Conservation (phyloP, 1,140 invertebrate species). For the Pristionchus pacificus region DNA sequence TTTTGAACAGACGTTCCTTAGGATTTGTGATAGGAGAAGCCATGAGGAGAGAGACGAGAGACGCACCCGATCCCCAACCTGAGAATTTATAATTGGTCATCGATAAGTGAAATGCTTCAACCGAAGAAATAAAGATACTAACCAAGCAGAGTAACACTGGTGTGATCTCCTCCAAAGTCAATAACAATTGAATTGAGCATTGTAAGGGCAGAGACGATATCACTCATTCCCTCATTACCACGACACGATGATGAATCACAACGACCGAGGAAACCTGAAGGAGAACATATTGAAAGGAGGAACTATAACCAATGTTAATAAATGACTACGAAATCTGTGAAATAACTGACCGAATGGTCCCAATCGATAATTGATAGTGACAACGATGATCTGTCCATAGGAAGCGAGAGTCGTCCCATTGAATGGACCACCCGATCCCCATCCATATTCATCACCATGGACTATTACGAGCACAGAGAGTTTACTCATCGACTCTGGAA, state of each 20-base stretch:
- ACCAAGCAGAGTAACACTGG: slow-evolving; percentile 59
- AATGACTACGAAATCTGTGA: background rate
- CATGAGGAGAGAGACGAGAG: slow-evolving; percentile 54
- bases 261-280: slow-evolving; percentile 50
- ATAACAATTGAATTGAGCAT: slow-evolving; percentile 60
- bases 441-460: slow-evolving; percentile 55
- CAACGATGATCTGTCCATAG: slow-evolving; percentile 53
- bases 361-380: slow-evolving; percentile 56
- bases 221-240: slow-evolving; percentile 52
- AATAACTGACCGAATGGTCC: slow-evolving; percentile 44
- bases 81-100: slow-evolving; percentile 1
- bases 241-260: slow-evolving; percentile 53
- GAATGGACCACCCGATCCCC: slow-evolving; percentile 51
- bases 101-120: too few species aligned
- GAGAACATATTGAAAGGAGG: background rate
- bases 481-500: slow-evolving; percentile 12
- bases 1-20: slow-evolving; percentile 49
- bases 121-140: background rate
- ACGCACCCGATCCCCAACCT: slow-evolving; percentile 55
- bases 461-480: slow-evolving; percentile 46
- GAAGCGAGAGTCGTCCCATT: slow-evolving; percentile 53
- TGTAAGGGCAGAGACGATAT: slow-evolving; percentile 56
- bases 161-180: slow-evolving; percentile 59
- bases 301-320: background rate
- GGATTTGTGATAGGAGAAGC: slow-evolving; percentile 57